phyloP scores from a whole-genome alignment of 2,113 vertebrate species.

The Hemiprocne comata region DNA sequence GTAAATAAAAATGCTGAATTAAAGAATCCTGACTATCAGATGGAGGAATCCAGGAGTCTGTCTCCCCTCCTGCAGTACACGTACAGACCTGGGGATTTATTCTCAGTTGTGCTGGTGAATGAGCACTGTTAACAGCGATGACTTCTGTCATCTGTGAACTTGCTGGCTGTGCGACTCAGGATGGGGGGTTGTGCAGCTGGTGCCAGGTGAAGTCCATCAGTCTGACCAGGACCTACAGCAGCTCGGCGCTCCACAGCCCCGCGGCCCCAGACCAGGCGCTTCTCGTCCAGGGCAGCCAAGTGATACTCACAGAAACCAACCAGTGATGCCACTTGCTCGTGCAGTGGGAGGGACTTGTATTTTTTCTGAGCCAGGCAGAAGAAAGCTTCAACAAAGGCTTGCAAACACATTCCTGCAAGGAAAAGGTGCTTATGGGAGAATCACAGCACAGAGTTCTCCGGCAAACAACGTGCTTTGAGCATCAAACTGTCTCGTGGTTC shows the following conservation, averaged over 20 bases:
- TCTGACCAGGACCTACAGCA: background rate
- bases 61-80: background rate
- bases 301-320: constrained; percentile 87
- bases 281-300: constrained; percentile 78
- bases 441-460: background rate
- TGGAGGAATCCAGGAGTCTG: background rate
- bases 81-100: background rate
- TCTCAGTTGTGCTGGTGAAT: background rate
- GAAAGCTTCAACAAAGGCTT: constrained; percentile 92
- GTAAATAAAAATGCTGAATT: background rate
- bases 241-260: background rate
- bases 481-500: rapidly evolving
- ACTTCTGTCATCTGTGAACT: constrained; percentile 43
- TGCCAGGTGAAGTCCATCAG: background rate
- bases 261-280: constrained; percentile 76
- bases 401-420: constrained; percentile 90
- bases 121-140: constrained; percentile 12
- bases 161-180: background rate
- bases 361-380: constrained; percentile 87
- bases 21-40: background rate
- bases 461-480: background rate
- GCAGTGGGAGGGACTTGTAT: constrained; percentile 82
- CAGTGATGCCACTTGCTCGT: constrained; percentile 83
- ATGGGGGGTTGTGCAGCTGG: background rate
- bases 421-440: background rate